phyloP scores from a whole-genome alignment of 1,140 invertebrate species.

The Zelostemma sp. region DNA sequence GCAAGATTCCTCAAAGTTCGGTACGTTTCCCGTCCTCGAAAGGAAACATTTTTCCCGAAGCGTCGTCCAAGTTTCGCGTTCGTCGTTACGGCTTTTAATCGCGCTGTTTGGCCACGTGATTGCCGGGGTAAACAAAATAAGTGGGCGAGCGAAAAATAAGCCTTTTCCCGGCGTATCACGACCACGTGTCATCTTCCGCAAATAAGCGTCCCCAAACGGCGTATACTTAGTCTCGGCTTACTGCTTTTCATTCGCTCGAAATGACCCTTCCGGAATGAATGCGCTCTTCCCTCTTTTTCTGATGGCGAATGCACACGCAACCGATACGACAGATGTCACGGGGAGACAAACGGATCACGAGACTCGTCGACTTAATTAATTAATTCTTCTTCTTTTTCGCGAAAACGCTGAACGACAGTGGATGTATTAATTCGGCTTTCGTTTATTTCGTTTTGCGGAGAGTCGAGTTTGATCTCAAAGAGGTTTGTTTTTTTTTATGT shows the following conservation, averaged over 20 bases:
- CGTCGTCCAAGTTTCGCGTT: too few relatives aligned
- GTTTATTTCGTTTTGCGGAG: neutral
- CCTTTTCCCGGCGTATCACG: conserved; percentile 26
- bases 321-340: conserved; percentile 47
- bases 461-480: conserved; percentile 1
- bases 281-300: conserved; percentile 28
- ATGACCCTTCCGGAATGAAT: conserved; percentile 43
- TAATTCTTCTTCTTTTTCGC: conserved; percentile 1
- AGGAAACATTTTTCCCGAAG: too few relatives aligned
- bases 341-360: conserved; percentile 48
- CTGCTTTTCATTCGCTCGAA: conserved; percentile 48
- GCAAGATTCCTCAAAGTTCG: conserved; percentile 54
- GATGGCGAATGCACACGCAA: conserved; percentile 23
- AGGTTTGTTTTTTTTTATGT: conserved; percentile 10
- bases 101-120: conserved; percentile 26
- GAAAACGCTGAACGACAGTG: conserved; percentile 1
- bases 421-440: neutral
- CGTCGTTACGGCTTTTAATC: too few relatives aligned
- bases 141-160: conserved; percentile 1
- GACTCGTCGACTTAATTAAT: conserved; percentile 30
- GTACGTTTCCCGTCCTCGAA: too few relatives aligned
- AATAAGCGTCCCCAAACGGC: conserved; percentile 26
- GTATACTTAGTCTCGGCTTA: conserved; percentile 33
- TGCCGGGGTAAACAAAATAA: conserved; percentile 25
- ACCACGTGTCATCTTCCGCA: conserved; percentile 34